Evolutionary conservation across 1,140 invertebrate species (phyloP).

Genomic region (Varroa destructor): DNA sequence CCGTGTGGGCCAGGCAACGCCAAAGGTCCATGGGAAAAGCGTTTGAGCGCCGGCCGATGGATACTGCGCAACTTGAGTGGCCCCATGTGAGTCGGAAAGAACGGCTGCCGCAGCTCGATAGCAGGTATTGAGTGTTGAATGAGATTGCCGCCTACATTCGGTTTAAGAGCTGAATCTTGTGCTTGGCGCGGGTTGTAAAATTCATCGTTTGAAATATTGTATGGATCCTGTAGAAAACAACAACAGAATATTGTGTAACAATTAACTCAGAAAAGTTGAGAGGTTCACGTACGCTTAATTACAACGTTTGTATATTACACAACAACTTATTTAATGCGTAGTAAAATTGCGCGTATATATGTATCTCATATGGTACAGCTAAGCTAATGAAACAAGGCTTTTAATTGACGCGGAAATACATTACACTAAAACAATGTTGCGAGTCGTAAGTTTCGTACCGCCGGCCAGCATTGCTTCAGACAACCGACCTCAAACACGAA

Average conservation of each 20-base stretch:
- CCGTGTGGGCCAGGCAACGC: constrained; percentile 55
- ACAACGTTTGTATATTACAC: background rate
- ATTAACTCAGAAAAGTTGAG: background rate
- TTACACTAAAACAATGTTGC: no score
- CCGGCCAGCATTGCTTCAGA: no score
- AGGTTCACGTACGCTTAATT: background rate
- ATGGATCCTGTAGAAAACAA: constrained; percentile 55
- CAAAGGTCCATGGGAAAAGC: constrained; percentile 67
- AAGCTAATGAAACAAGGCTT: no score
- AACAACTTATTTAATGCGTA: no score
- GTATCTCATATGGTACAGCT: no score
- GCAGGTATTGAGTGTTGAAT: constrained; percentile 90
- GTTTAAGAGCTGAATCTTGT: constrained; percentile 40
- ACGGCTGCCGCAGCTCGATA: constrained; percentile 78
- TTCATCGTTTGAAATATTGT: constrained; percentile 96
- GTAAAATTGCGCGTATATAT: background rate
- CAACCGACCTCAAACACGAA: no score
- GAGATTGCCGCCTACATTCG: constrained; percentile 43
- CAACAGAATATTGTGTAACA: background rate
- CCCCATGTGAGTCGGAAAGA: constrained; percentile 84
- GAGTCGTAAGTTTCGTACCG: no score
- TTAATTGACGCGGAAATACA: no score
- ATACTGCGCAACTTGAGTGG: constrained; percentile 72
- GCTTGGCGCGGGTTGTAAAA: constrained; percentile 78
- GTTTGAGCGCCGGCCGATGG: constrained; percentile 77